Conservation (phyloP, 2,797 vertebrate genomes). For the Falco naumanni region DNA sequence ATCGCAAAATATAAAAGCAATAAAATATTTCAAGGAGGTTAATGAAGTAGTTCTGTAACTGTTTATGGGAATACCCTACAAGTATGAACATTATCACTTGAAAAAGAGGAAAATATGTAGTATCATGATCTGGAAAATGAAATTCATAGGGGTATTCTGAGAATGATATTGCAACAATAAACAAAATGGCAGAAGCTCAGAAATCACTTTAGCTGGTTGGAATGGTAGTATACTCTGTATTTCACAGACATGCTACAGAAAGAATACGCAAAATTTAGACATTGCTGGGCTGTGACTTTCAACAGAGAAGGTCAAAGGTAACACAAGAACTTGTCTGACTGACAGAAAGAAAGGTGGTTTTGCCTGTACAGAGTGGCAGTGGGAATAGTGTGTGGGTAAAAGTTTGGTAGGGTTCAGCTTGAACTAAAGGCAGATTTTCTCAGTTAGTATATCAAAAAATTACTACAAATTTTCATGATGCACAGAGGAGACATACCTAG, state of each 20-base stretch:
- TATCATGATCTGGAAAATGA: neutral
- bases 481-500: neutral
- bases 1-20: neutral
- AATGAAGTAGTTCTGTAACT: neutral
- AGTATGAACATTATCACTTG: neutral
- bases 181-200: neutral
- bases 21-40: neutral
- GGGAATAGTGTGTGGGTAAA: neutral
- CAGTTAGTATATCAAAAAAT: neutral
- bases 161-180: neutral
- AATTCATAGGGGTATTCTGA: neutral
- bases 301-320: constrained; percentile 17
- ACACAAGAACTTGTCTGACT: neutral
- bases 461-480: neutral
- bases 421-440: neutral
- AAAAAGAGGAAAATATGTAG: neutral
- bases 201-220: neutral
- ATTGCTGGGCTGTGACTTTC: neutral
- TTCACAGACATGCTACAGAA: neutral
- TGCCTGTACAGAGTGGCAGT: neutral
- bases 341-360: neutral
- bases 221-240: neutral
- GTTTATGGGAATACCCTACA: neutral
- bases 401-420: neutral
- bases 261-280: constrained; percentile 7